Conservation (phyloP, 2,113 vertebrate species). For the Calidris pugnax region DNA sequence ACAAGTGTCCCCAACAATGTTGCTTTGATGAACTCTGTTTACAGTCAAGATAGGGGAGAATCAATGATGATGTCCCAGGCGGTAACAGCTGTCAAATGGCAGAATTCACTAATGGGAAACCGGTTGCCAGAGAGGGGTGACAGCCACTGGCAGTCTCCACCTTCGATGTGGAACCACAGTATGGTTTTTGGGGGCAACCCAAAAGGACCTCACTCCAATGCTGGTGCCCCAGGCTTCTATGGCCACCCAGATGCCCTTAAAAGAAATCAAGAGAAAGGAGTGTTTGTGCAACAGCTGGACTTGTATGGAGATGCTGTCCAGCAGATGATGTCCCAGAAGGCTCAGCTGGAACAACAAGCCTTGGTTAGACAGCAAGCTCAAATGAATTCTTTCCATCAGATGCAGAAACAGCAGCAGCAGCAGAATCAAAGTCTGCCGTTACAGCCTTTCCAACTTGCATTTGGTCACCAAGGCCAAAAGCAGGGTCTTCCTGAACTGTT, state of each 20-base stretch:
- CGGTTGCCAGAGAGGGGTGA: constrained; percentile 81
- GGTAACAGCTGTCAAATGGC: constrained; percentile 83
- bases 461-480: constrained; percentile 90
- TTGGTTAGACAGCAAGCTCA: constrained; percentile 75
- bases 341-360: constrained; percentile 79
- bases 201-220: constrained; percentile 73
- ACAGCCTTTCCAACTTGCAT: constrained; percentile 94
- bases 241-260: constrained; percentile 78
- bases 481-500: constrained; percentile 84
- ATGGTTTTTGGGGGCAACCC: constrained; percentile 80
- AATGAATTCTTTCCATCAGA: constrained; percentile 79
- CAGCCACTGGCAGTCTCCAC: constrained; percentile 83
- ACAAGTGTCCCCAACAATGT: constrained; percentile 80
- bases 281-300: constrained; percentile 75
- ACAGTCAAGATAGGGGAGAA: constrained; percentile 85
- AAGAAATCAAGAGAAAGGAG: constrained; percentile 82
- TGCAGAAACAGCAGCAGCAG: constrained; percentile 79
- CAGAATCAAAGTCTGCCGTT: constrained; percentile 85
- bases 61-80: constrained; percentile 87
- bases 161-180: constrained; percentile 83
- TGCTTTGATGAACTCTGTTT: constrained; percentile 86
- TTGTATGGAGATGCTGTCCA: constrained; percentile 83
- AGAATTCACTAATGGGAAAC: constrained; percentile 83
- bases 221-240: constrained; percentile 74
- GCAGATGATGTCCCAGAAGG: constrained; percentile 78